A percentile compares a stretch with the other conserved stretches of the same genome.
Conservation (phyloP, 1,140 invertebrate genomes). For the Amphibalanus amphitrite region DNA sequence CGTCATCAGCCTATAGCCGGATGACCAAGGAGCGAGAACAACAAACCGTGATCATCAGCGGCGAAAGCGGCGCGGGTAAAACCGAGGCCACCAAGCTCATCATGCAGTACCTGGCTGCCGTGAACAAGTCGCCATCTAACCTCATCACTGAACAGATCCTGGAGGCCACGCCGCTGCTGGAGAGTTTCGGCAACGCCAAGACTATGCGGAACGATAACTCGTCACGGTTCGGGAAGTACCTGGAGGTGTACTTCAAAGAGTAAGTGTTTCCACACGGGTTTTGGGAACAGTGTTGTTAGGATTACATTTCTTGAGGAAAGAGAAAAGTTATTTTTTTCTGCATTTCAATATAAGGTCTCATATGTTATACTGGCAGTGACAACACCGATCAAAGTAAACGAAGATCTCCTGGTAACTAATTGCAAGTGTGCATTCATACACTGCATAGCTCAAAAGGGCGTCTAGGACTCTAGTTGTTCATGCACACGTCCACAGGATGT, state of each 20-base stretch:
- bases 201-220: conserved; percentile 93
- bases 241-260: conserved; percentile 86
- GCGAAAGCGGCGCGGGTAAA: conserved; percentile 89
- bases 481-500: too few relatives aligned
- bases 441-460: too few relatives aligned
- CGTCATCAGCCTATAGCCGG: conserved; percentile 70
- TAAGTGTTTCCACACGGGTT: too few relatives aligned
- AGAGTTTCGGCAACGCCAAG: conserved; percentile 95
- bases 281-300: conserved; percentile 11
- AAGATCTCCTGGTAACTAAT: too few relatives aligned
- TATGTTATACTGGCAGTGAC: too few relatives aligned
- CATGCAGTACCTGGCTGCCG: conserved; percentile 83
- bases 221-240: conserved; percentile 86
- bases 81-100: conserved; percentile 92
- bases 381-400: too few relatives aligned
- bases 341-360: too few relatives aligned
- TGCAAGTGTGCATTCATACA: too few relatives aligned
- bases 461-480: too few relatives aligned
- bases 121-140: conserved; percentile 61
- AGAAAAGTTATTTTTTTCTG: not conserved
- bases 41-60: conserved; percentile 81
- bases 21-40: conserved; percentile 33
- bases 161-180: conserved; percentile 82
- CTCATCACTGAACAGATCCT: conserved; percentile 80
- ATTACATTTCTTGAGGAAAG: not conserved